Evolutionary conservation across 1,140 invertebrate species (phyloP).

Genomic region (Drosophila dunni): DNA sequence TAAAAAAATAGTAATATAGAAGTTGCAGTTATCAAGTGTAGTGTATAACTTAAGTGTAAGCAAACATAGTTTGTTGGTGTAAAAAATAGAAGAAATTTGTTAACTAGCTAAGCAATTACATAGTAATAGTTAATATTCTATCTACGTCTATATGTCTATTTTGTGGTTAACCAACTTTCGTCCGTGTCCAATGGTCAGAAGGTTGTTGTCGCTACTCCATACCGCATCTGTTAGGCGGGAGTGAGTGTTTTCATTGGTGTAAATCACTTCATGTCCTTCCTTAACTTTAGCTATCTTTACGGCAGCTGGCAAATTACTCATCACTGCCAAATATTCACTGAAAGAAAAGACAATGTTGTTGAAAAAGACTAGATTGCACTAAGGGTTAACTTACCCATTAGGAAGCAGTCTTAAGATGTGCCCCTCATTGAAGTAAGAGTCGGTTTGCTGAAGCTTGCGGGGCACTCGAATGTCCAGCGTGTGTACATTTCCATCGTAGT

Average conservation of each 20-base stretch:
- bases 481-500: constrained; percentile 66
- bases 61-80: neutral
- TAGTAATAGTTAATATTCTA: neutral
- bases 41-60: neutral
- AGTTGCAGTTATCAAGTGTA: neutral
- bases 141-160: constrained; percentile 5
- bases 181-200: constrained; percentile 66
- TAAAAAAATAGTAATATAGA: too few relatives aligned
- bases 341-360: neutral
- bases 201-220: constrained; percentile 55
- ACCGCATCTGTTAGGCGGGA: constrained; percentile 54
- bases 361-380: neutral
- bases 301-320: constrained; percentile 51
- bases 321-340: constrained; percentile 48
- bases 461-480: constrained; percentile 60
- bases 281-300: constrained; percentile 52
- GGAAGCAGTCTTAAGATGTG: constrained; percentile 43
- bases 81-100: neutral
- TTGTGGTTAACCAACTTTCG: constrained; percentile 57
- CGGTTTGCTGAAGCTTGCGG: constrained; percentile 30
- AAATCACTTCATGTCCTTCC: constrained; percentile 43
- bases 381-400: constrained; percentile 48
- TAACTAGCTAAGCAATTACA: neutral
- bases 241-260: constrained; percentile 52
- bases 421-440: constrained; percentile 41